A percentile compares a stretch with the other conserved stretches of the same genome.
Evolutionary conservation across 30 jellyfish, hydroid and myxozoan genomes (phyloP).

Genomic region (Chrysaora quinquecirrha): DNA sequence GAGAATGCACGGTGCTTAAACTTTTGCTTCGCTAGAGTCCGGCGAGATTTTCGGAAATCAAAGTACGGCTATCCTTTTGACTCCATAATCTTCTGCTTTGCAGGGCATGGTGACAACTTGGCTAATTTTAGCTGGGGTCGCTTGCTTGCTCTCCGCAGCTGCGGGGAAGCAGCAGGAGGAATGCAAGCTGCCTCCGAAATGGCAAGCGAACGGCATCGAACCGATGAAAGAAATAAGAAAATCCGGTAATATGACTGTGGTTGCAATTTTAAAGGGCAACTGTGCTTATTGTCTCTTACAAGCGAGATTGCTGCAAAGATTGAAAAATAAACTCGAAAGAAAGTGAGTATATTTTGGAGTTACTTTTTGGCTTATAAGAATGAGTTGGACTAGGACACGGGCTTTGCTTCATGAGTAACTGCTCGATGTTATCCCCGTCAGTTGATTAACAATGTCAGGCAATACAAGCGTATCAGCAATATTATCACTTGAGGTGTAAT

Average conservation of each 20-base stretch:
- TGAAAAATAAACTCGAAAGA: constrained; percentile 30
- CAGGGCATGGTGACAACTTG: neutral
- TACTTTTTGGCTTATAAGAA: too few relatives aligned
- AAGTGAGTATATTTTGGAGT: too few relatives aligned
- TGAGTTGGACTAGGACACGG: too few relatives aligned
- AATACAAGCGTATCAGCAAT: too few relatives aligned
- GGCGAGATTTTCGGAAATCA: too few relatives aligned
- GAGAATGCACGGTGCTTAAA: too few relatives aligned
- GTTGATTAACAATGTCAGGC: too few relatives aligned
- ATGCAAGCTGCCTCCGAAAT: constrained; percentile 45
- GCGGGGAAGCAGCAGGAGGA: neutral
- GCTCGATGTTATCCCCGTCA: too few relatives aligned
- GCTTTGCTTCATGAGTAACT: too few relatives aligned
- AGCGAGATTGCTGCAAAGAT: constrained; percentile 26
- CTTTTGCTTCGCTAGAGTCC: too few relatives aligned
- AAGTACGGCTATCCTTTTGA: too few relatives aligned
- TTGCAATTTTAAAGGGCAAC: constrained; percentile 35
- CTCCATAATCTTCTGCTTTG: neutral
- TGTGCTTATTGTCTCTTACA: constrained; percentile 49
- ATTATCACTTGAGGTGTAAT: too few relatives aligned
- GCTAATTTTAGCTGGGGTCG: constrained; percentile 33
- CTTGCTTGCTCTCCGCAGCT: constrained; percentile 2
- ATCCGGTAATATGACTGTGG: constrained; percentile 49
- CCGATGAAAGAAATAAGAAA: constrained; percentile 37
- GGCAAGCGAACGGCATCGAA: constrained; percentile 30